A percentile compares a stretch with the other conserved stretches of the same genome.
Conservation (phyloP, 37 sponge, comb jelly and placozoan species). For the Spongilla lacustris region DNA sequence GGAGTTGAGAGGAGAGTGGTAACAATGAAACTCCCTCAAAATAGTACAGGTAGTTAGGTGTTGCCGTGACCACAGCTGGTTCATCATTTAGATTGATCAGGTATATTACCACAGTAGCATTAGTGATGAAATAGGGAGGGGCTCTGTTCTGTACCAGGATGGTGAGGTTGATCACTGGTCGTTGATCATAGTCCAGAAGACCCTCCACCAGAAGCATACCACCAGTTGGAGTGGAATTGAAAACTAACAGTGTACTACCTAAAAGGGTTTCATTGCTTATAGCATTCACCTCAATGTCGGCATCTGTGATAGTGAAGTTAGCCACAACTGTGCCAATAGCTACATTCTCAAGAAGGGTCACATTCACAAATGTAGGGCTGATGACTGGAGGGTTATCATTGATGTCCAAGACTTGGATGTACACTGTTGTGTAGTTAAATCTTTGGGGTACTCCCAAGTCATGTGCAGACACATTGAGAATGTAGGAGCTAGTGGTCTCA, state of each 20-base stretch:
- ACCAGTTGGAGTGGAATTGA: not conserved
- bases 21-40: not conserved
- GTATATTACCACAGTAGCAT: constrained; percentile 31
- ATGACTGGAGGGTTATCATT: constrained; percentile 64
- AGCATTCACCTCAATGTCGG: constrained; percentile 33
- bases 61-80: constrained; percentile 42
- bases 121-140: constrained; percentile 27
- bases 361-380: constrained; percentile 6
- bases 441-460: constrained; percentile 31
- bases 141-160: constrained; percentile 47
- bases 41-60: not conserved
- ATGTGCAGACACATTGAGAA: constrained; percentile 44
- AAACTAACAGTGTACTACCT: not conserved
- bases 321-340: constrained; percentile 22
- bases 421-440: constrained; percentile 4
- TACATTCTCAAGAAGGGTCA: constrained; percentile 21
- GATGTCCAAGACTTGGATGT: constrained; percentile 52
- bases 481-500: constrained; percentile 27
- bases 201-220: constrained; percentile 38
- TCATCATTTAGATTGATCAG: constrained; percentile 79
- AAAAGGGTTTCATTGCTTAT: constrained; percentile 5
- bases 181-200: constrained; percentile 68
- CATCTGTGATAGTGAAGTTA: constrained; percentile 47
- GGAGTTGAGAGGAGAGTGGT: constrained; percentile 27
- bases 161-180: constrained; percentile 8